Base-by-base conservation (phyloP, 2,113 vertebrate genomes). In the Turnix velox region DNA sequence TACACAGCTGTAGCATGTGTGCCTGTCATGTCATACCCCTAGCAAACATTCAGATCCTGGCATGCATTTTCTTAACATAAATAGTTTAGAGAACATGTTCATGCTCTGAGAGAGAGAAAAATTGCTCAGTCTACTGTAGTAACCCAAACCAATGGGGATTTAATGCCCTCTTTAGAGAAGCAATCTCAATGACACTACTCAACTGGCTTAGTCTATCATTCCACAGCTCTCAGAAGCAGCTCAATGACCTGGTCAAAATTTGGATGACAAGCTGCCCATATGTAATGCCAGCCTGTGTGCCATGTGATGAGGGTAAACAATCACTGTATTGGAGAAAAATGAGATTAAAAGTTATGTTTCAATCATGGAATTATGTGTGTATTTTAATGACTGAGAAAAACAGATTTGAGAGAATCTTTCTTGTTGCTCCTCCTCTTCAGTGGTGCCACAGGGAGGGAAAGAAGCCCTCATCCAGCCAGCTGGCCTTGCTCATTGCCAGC, bases 11-110 rank as follows among this genome's bases (percentile, higher is more conserved):
- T 83, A 92, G 86, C 76, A 90, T 93, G 93, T 96, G 93, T 80
- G 92, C 84, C 72, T 97, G 93, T 94, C 96, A 93, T 95, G 84
- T 94, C 80, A 82, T 93, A 94, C 88, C 85, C 94, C 45, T 93
- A 63, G 73, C 83, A 89, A 91, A 68, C 62, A 69, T 90, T 85
- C 73, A 86, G 90, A 91, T 91, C 73, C 85, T 92, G 93, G 93
- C 92, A 95, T 93, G 74, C 42, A 52, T 88, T 89, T 96, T 96
- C 90, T 87, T 88, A 94, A 83, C 67, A 91, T 93, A 96, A 96
- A 95, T 95, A 94, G 87, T 96, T 96, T 93, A 92, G 39, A 84
- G 57, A 92, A 88, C 67, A 75, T 43, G 63, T 42, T 95, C 24
- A 73, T 62, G 35, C 45, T 95, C 49, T 14, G 48, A 72, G 63